Evolutionary conservation across 2,113 vertebrate genomes (phyloP).

Genomic region (Phylloscopus trochiloides): DNA sequence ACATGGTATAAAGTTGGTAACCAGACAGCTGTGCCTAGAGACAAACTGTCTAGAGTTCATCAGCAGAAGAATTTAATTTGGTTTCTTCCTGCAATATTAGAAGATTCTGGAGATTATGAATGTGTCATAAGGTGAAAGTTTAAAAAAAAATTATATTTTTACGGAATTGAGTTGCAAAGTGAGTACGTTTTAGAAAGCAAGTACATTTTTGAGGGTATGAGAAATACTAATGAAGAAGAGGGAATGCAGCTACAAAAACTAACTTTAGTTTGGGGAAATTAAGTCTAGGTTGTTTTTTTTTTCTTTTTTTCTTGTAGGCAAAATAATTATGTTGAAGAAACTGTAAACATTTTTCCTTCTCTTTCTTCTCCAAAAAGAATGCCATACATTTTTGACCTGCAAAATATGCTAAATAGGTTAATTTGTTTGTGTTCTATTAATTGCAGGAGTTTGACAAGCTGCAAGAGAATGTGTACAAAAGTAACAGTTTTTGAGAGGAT

Average conservation of each 20-base stretch:
- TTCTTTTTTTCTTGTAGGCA: neutral
- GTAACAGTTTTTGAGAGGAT: conserved; percentile 60
- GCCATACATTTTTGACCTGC: neutral
- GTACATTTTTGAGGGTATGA: neutral
- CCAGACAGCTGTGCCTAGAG: conserved; percentile 52
- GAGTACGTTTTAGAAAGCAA: neutral
- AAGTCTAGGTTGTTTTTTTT: neutral
- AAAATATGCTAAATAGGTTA: neutral
- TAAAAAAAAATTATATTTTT: neutral
- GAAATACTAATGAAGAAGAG: neutral
- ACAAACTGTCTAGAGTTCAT: conserved; percentile 64
- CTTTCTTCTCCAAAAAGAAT: neutral
- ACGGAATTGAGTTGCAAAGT: neutral
- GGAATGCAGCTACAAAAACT: neutral
- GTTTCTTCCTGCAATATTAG: conserved; percentile 75
- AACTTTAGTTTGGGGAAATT: neutral
- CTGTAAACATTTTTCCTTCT: neutral
- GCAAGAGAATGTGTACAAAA: conserved; percentile 35
- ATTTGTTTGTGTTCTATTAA: neutral
- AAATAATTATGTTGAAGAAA: neutral
- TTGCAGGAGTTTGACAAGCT: conserved; percentile 70
- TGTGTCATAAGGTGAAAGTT: conserved; percentile 80
- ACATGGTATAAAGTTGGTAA: conserved; percentile 78
- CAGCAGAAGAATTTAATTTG: conserved; percentile 73
- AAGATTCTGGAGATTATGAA: conserved; percentile 79